phyloP scores from a whole-genome alignment of 2,888 invertebrate species.

The Hyles lineata region DNA sequence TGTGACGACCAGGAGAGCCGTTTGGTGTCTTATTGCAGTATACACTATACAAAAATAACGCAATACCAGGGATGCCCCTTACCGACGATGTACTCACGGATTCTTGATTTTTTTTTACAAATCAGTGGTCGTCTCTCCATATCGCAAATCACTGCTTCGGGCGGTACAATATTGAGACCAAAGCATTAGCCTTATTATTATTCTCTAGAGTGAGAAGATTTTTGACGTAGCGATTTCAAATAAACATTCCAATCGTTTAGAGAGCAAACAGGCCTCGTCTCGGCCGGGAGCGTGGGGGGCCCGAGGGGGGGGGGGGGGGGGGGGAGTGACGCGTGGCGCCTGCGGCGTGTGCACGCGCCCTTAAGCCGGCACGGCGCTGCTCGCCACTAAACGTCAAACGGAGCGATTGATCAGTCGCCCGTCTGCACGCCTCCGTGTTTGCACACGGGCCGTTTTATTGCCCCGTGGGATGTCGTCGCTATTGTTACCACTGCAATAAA shows the following conservation, averaged over 20 bases:
- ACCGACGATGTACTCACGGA: no score
- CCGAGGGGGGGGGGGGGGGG: conserved; percentile 48
- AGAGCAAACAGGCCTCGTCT: conserved; percentile 26
- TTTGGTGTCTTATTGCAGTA: no score
- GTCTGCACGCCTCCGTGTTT: conserved; percentile 65
- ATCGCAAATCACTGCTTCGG: no score
- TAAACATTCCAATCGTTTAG: conserved; percentile 23
- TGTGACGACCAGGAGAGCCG: no score
- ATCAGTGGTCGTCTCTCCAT: no score
- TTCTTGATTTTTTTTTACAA: no score
- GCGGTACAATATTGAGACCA: no score
- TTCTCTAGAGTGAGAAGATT: no score
- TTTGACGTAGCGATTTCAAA: conserved; percentile 5
- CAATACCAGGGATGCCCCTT: no score
- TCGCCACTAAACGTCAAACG: conserved; percentile 76
- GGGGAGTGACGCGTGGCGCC: conserved; percentile 61
- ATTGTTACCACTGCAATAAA: conserved; percentile 32
- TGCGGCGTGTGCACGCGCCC: conserved; percentile 60
- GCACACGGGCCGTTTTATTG: conserved; percentile 46
- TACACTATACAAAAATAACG: no score
- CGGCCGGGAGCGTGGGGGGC: conserved; percentile 39
- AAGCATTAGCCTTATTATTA: no score
- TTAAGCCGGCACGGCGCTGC: conserved; percentile 63
- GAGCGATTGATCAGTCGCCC: conserved; percentile 71
- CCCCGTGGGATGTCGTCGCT: conserved; percentile 38